Base-by-base conservation (phyloP, 2,113 vertebrate species). In the Thymallus thymallus region DNA sequence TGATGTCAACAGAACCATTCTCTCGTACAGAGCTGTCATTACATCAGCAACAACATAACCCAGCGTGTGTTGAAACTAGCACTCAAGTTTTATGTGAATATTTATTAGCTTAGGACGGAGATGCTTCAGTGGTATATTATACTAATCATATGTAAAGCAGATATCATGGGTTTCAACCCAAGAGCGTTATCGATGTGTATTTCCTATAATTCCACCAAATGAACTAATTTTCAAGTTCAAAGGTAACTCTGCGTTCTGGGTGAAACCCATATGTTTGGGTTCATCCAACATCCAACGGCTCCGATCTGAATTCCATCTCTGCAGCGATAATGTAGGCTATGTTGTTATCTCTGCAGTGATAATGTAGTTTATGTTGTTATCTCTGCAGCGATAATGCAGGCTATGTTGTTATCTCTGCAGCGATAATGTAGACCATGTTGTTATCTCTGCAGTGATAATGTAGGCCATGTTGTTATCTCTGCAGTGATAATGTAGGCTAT, bases 201-300 rank as follows among this genome's bases (percentile, higher is more conserved):
- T 26, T 32, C 32, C 32, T 1, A 1, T 32, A 32, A 41, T 29
- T 72, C 55, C 46, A 78, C 72, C 32, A 32, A 69, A 77, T 76
- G 58, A 85, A 82, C 64, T 12, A 20, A 68, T 76, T 81, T 74
- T 41, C 13, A 30, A 58, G 29, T 69, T 30, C 24, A 41, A 68
- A 30, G 79, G 24, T 76, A 32, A 61, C 70, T 35, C 30, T 5
- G 20, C 32, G 61, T 76, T 85, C 60, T 72, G 35, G 35, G 69
- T 67, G 30, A 68, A 4, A 23, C 10, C 48, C 80, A 10, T 41
- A 75, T 83, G 75, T 78, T 73, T 18, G 35, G 60, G 78, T 77
- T 85, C 58, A 70, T 88, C 80, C 67, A 32, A 76, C 71, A 62
- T 22, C 13, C 4, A 35, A 14, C 6, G 20, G 16, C 64, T 66